Percentiles rank a stretch among this genome's conserved stretches.
phyloP scores from a whole-genome alignment of 35 echinoderm and acorn worm genomes.

The Strongylocentrotus purpuratus region DNA sequence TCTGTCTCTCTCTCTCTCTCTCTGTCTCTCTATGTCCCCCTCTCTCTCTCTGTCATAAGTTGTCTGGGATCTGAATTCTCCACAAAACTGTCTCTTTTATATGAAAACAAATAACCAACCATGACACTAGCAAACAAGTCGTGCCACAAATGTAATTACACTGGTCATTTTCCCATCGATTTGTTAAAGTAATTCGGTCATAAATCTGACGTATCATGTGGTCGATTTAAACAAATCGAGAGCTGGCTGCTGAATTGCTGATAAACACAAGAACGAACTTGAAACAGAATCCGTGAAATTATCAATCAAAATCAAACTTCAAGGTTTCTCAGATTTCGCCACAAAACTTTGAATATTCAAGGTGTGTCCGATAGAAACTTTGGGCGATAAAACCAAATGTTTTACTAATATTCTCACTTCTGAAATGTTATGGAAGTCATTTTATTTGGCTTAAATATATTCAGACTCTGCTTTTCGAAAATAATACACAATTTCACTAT shows the following conservation, averaged over 20 bases:
- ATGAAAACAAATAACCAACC: background rate
- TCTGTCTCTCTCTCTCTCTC: background rate
- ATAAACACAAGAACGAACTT: background rate
- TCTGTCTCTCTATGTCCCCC: background rate
- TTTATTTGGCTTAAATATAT: too few relatives aligned
- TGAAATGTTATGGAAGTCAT: too few relatives aligned
- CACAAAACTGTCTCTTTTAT: background rate
- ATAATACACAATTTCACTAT: too few relatives aligned
- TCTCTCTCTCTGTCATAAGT: background rate
- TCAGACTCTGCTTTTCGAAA: too few relatives aligned
- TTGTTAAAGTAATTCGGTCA: background rate
- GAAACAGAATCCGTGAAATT: background rate
- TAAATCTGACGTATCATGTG: background rate
- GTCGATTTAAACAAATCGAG: background rate
- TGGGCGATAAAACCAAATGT: too few relatives aligned
- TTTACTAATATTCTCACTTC: too few relatives aligned
- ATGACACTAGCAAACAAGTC: background rate
- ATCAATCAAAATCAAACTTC: too few relatives aligned
- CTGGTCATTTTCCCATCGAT: background rate
- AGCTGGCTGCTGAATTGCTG: background rate
- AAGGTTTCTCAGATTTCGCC: too few relatives aligned
- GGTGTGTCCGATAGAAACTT: too few relatives aligned
- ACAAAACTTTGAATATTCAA: too few relatives aligned
- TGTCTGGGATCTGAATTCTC: background rate
- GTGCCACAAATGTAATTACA: background rate